Evolutionary conservation across 2,888 invertebrate species (phyloP).

Genomic region (Synanthedon tipuliformis): DNA sequence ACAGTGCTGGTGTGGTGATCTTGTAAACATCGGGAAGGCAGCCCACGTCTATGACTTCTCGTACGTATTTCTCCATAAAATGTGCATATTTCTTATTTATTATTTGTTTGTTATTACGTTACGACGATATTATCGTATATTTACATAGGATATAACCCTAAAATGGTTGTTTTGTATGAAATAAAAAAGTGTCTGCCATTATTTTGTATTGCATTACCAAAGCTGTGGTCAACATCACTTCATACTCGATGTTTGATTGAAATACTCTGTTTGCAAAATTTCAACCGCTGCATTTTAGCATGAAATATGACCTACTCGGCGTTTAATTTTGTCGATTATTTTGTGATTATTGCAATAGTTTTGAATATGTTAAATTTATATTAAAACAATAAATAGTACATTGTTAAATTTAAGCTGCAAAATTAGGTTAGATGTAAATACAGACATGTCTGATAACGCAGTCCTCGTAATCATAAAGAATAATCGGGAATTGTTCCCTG

Average conservation of each 20-base stretch:
- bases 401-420: conserved; percentile 5
- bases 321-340: background rate
- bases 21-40: conserved; percentile 65
- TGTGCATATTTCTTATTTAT: conserved; percentile 15
- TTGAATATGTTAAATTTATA: background rate
- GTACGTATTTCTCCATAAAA: conserved; percentile 54
- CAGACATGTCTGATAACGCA: conserved; percentile 3
- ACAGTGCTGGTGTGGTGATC: conserved; percentile 41
- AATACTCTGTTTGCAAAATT: background rate
- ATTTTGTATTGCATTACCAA: conserved; percentile 12
- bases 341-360: background rate
- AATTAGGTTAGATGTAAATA: conserved; percentile 10
- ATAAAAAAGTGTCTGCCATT: conserved; percentile 31
- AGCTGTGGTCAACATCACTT: background rate
- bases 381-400: background rate
- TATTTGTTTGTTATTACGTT: conserved; percentile 22
- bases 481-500: too few species aligned
- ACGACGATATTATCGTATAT: conserved; percentile 13
- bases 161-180: conserved; percentile 29
- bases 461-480: conserved; percentile 12
- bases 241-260: background rate
- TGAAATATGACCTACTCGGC: background rate
- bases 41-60: conserved; percentile 70
- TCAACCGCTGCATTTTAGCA: background rate
- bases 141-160: conserved; percentile 38